Evolutionary conservation across 2,797 vertebrate species (phyloP), one percentile per base, ranked within the genome.

Genomic region (Anas capensis): DNA sequence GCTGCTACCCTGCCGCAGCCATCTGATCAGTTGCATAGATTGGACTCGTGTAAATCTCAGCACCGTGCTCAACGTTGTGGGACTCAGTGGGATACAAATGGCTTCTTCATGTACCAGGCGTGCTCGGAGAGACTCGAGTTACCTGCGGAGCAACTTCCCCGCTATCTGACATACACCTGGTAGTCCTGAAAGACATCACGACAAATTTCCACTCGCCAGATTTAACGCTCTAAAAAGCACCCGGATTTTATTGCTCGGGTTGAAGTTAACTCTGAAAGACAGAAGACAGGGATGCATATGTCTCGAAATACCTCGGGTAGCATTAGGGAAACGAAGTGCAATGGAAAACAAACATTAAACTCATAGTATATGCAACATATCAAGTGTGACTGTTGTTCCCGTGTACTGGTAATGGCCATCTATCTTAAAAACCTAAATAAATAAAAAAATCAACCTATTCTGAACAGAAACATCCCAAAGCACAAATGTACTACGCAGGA

Each of bases 211-310:
- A 95, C 96, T 97, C 96, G 92, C 97, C 92, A 93, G 97, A 99
- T 98, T 98, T 98, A 99, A 98, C 98, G 98, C 98, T 98, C 98
- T 97, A 99, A 98, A 99, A 99, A 98, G 98, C 98, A 98, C 94
- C 96, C 53, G 33, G 97, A 94, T 96, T 96, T 95, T 95, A 81
- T 95, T 97, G 93, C 98, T 98, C 97, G 97, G 96, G 98, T 98
- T 98, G 98, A 98, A 97, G 98, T 97, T 98, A 99, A 99, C 98
- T 98, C 98, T 97, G 97, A 97, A 98, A 98, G 98, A 99, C 98
- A 99, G 97, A 98, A 97, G 97, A 98, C 95, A 75, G 58, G 66
- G 77, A 89, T 87, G 90, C 73, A 57, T 73, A 78, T 38, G 82
- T 91, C 90, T 92, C 14, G 8, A 75, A 91, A 90, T 92, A 95